A percentile compares a stretch with the other conserved stretches of the same genome.
Conservation (phyloP, 2,888 invertebrate genomes). For the Gymnocheta viridis region DNA sequence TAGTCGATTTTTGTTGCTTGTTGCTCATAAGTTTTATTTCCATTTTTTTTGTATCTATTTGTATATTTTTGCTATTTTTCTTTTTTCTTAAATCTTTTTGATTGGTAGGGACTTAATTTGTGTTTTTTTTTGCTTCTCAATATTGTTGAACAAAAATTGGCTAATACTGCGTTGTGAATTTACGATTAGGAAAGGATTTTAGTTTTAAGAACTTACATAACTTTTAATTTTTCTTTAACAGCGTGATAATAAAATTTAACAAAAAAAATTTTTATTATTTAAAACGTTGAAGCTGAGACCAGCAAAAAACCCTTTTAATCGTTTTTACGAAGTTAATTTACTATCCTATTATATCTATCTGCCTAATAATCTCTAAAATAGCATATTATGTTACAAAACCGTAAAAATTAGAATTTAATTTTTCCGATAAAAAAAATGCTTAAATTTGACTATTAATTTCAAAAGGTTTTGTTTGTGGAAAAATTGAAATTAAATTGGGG, state of each 20-base stretch:
- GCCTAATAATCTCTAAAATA: no score
- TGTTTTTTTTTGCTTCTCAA: background rate
- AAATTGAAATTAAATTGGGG: no score
- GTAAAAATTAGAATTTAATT: no score
- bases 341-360: no score
- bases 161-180: background rate
- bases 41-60: background rate
- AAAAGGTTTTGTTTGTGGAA: no score
- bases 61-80: background rate
- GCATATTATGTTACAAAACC: no score
- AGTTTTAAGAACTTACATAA: no score
- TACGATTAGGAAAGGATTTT: background rate
- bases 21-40: conserved; percentile 12
- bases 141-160: background rate
- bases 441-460: no score
- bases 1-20: background rate
- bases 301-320: no score
- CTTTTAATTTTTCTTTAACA: background rate
- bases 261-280: background rate
- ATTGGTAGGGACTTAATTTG: background rate
- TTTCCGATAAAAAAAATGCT: no score
- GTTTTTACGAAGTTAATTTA: no score
- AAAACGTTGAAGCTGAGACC: no score
- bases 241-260: conserved; percentile 1
- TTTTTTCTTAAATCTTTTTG: background rate